phyloP scores from a whole-genome alignment of 2,797 vertebrate genomes.

The Falco rusticolus region DNA sequence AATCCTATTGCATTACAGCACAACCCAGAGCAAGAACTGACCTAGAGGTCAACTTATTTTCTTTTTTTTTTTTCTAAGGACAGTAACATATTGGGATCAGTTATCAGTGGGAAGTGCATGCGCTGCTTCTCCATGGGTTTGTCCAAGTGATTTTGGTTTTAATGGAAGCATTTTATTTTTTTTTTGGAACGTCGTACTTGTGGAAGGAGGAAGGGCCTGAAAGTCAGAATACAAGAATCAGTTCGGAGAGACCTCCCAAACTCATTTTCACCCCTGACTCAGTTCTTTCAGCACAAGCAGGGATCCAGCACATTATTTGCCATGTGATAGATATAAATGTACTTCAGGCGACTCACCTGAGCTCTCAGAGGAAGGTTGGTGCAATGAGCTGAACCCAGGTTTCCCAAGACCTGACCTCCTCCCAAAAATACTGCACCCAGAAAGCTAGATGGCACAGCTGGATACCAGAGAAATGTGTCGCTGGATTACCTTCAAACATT shows the following conservation, averaged over 20 bases:
- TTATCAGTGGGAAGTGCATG: neutral
- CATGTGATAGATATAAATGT: accelerated
- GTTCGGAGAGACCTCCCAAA: neutral
- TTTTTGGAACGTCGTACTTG: neutral
- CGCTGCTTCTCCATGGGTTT: neutral
- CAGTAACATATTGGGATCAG: neutral
- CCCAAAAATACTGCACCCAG: neutral
- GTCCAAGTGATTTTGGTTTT: conserved; percentile 10
- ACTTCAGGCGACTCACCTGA: neutral
- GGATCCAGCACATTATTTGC: neutral
- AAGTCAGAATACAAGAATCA: neutral
- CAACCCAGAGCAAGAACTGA: conserved; percentile 49
- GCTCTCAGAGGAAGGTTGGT: neutral
- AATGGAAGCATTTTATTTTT: conserved; percentile 9
- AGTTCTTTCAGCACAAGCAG: neutral
- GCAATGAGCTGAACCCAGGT: neutral
- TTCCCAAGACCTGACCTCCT: neutral
- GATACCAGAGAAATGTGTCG: neutral
- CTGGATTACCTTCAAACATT: neutral
- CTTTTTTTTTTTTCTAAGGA: neutral
- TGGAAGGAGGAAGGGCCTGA: neutral
- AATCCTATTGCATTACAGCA: conserved; percentile 57
- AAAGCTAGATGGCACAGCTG: neutral
- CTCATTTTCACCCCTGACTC: neutral
- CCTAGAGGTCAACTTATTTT: conserved; percentile 54